A percentile compares a stretch with the other conserved stretches of the same genome.
These are phyloP conservation scores for Tringa solitaria DNA, from an alignment of 2,113 vertebrate species.

Conservation along the genomic window DNA sequence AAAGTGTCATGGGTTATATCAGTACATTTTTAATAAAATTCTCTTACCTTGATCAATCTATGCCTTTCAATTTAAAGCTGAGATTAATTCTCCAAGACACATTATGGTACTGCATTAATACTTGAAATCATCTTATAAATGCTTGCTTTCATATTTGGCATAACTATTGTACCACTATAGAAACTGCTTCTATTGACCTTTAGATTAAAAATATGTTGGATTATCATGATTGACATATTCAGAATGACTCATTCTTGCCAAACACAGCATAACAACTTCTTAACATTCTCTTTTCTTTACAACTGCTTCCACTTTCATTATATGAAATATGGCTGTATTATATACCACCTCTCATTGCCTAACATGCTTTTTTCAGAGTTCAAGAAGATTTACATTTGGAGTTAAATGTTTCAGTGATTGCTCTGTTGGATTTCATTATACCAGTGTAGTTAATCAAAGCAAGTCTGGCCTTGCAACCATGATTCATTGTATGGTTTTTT, in stretches of 20 bases:
- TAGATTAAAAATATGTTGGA: conserved; percentile 78
- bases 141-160: conserved; percentile 69
- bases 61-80: conserved; percentile 66
- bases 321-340: conserved; percentile 77
- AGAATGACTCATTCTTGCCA: conserved; percentile 78
- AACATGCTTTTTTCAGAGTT: conserved; percentile 77
- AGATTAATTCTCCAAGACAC: conserved; percentile 74
- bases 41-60: conserved; percentile 61
- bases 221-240: conserved; percentile 77
- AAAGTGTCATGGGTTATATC: conserved; percentile 18
- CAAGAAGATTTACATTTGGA: conserved; percentile 82
- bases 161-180: conserved; percentile 66
- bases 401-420: conserved; percentile 84
- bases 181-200: conserved; percentile 77
- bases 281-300: conserved; percentile 72
- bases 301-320: conserved; percentile 69
- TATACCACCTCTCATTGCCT: conserved; percentile 69
- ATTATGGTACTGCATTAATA: conserved; percentile 65
- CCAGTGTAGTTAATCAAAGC: conserved; percentile 80
- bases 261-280: conserved; percentile 77
- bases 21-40: conserved; percentile 70
- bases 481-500: conserved; percentile 77
- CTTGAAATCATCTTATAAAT: conserved; percentile 70
- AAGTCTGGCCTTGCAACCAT: conserved; percentile 75
- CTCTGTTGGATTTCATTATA: conserved; percentile 84